These are phyloP conservation scores for Tetramorium simillimum DNA, from an alignment of 1,140 invertebrate species.

Conservation along the genomic window DNA sequence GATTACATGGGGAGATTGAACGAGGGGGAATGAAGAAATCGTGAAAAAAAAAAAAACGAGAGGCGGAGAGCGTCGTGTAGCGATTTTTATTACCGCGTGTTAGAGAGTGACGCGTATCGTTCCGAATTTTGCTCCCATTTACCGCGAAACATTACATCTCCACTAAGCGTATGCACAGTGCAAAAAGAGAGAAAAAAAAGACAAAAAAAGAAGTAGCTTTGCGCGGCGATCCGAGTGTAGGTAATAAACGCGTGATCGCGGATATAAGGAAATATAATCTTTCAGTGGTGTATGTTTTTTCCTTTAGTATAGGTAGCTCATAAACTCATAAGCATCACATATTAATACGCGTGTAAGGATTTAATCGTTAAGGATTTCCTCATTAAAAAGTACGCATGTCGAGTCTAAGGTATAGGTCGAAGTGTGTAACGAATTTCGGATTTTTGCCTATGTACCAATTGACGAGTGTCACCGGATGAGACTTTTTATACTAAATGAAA, in stretches of 20 bases:
- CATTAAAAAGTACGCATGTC: slow-evolving; percentile 77
- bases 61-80: neutral
- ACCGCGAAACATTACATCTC: slow-evolving; percentile 62
- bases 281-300: slow-evolving; percentile 82
- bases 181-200: slow-evolving; percentile 41
- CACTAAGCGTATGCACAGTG: slow-evolving; percentile 69
- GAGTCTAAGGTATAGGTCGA: slow-evolving; percentile 63
- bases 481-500: slow-evolving; percentile 69
- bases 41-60: neutral
- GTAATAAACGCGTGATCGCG: slow-evolving; percentile 65
- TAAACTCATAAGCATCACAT: slow-evolving; percentile 83
- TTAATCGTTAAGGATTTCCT: slow-evolving; percentile 78
- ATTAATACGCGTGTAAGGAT: slow-evolving; percentile 78
- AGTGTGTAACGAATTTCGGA: slow-evolving; percentile 73
- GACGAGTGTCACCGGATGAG: slow-evolving; percentile 64
- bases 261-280: slow-evolving; percentile 76
- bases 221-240: slow-evolving; percentile 70
- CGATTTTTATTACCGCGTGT: slow-evolving; percentile 40
- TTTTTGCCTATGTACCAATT: slow-evolving; percentile 69
- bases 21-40: neutral
- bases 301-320: slow-evolving; percentile 81
- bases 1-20: neutral
- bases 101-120: slow-evolving; percentile 19
- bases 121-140: slow-evolving; percentile 43
- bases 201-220: slow-evolving; percentile 64